A percentile compares a stretch with the other conserved stretches of the same genome.
phyloP scores from a whole-genome alignment of 2,113 vertebrate species.

The Trachemys scripta region DNA sequence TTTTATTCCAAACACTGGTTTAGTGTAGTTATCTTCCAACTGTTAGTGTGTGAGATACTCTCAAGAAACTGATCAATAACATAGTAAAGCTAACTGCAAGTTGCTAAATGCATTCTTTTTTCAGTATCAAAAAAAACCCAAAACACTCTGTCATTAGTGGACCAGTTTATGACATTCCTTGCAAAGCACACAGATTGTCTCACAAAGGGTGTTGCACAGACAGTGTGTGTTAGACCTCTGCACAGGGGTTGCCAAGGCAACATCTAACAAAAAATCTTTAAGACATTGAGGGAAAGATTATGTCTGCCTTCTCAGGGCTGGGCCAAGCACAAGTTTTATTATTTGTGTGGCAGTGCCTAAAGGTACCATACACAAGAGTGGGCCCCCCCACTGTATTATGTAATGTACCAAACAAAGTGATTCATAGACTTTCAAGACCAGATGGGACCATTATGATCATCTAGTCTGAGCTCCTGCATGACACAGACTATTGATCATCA shows the following conservation, averaged over 20 bases:
- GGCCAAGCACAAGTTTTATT: background rate
- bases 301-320: background rate
- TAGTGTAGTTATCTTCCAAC: background rate
- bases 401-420: constrained; percentile 11
- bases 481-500: constrained; percentile 17
- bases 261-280: background rate
- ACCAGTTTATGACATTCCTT: constrained; percentile 20
- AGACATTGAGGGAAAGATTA: constrained; percentile 32
- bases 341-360: constrained; percentile 27
- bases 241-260: background rate
- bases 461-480: background rate
- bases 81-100: background rate
- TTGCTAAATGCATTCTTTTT: background rate
- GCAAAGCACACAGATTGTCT: constrained; percentile 33
- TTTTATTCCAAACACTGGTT: background rate
- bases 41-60: background rate
- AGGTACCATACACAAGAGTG: background rate
- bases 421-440: background rate
- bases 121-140: background rate
- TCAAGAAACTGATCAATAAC: background rate
- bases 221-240: background rate
- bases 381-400: background rate
- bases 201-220: background rate
- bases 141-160: constrained; percentile 22
- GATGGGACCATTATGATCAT: background rate